phyloP scores from a whole-genome alignment of 53 echinoderm and acorn worm species.

The Glandiceps talaboti region DNA sequence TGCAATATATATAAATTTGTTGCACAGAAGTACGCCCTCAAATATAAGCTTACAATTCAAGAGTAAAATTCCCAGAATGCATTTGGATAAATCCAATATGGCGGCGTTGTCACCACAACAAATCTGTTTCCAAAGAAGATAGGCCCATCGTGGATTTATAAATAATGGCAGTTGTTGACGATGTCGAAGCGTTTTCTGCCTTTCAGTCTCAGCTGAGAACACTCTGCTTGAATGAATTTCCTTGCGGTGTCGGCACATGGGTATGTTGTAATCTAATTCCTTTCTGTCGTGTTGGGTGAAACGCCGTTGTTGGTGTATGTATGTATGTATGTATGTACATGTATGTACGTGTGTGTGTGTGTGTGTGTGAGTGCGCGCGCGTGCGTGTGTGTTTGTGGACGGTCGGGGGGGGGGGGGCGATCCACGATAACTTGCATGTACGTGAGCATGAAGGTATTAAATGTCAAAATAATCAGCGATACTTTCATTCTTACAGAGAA shows the following conservation, averaged over 20 bases:
- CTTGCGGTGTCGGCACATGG: constrained; percentile 83
- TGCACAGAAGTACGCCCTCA: too few species aligned
- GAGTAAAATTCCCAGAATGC: background rate
- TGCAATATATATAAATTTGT: too few species aligned
- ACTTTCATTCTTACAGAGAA: constrained; percentile 34
- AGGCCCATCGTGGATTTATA: background rate
- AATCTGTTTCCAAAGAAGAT: background rate
- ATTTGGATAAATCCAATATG: background rate
- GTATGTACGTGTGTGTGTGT: too few species aligned
- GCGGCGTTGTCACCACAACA: background rate
- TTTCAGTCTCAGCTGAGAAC: constrained; percentile 80
- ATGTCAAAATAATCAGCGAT: background rate
- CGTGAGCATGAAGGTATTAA: background rate
- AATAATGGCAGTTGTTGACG: constrained; percentile 53
- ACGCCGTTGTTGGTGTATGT: too few species aligned
- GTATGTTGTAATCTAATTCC: constrained; percentile 14
- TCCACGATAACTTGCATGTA: background rate
- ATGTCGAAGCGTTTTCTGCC: constrained; percentile 66
- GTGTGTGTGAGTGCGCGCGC: too few species aligned
- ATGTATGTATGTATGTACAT: too few species aligned
- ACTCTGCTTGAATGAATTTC: constrained; percentile 87
- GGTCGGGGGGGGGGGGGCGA: too few species aligned
- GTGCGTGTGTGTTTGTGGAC: too few species aligned
- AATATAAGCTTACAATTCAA: too few species aligned
- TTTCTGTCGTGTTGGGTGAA: too few species aligned